Percentiles rank a stretch among this genome's conserved stretches.
These are phyloP conservation scores for Blastobasis lacticolella DNA, from an alignment of 2,888 invertebrate genomes.

Conservation along the genomic window DNA sequence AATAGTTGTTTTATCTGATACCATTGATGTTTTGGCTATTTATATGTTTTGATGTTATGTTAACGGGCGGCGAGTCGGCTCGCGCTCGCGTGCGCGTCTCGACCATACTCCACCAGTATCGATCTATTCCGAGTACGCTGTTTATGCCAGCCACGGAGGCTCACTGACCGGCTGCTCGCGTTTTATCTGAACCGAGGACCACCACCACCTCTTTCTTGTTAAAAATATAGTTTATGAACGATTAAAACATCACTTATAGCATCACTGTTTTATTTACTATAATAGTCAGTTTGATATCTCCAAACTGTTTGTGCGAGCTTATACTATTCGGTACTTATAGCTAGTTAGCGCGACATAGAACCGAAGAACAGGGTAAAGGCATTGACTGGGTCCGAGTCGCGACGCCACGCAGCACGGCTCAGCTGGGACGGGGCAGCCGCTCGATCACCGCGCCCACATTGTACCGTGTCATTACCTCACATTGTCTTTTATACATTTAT, in stretches of 20 bases:
- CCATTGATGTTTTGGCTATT: slow-evolving; percentile 49
- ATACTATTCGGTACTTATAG: no score
- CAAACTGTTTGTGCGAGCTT: no score
- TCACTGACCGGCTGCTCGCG: slow-evolving; percentile 43
- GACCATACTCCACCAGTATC: no score
- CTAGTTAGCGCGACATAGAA: no score
- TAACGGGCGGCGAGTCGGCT: slow-evolving; percentile 31
- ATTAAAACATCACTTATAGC: slow-evolving; percentile 7
- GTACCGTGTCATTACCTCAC: slow-evolving; percentile 67
- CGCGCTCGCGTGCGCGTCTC: no score
- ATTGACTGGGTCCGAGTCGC: not conserved
- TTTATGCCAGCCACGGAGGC: slow-evolving; percentile 31
- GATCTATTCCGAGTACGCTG: not conserved
- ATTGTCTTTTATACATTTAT: slow-evolving; percentile 53
- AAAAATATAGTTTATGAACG: not conserved
- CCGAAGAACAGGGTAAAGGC: not conserved
- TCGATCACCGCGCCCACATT: slow-evolving; percentile 38
- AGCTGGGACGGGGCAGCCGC: slow-evolving; percentile 45
- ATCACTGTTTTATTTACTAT: slow-evolving; percentile 7
- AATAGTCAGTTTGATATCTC: no score
- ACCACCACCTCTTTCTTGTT: not conserved
- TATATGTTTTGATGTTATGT: slow-evolving; percentile 42
- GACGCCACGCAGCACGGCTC: slow-evolving; percentile 19
- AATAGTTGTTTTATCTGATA: slow-evolving; percentile 40
- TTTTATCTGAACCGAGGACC: slow-evolving; percentile 46